phyloP scores from a whole-genome alignment of 1,140 invertebrate species.

The Procambarus virginalis region DNA sequence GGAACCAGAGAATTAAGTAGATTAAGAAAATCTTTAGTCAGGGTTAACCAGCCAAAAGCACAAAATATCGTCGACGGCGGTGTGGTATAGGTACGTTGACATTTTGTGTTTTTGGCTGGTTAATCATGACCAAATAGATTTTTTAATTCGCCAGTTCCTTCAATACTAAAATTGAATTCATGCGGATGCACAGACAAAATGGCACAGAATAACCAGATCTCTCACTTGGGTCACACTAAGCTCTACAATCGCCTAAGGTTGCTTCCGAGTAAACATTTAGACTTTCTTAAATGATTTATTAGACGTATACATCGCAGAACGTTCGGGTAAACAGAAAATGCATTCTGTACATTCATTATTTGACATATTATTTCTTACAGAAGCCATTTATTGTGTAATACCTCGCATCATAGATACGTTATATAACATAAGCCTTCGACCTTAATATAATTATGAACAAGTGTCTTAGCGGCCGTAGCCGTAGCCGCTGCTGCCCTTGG shows the following conservation, averaged over 20 bases:
- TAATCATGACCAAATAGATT: neutral
- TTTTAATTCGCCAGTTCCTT: neutral
- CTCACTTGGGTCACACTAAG: neutral
- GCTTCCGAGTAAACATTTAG: neutral
- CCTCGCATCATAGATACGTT: neutral
- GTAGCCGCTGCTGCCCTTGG: conserved; percentile 1
- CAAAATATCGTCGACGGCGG: no score
- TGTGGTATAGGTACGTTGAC: neutral
- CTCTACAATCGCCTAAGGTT: neutral
- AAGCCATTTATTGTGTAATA: neutral
- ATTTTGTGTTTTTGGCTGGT: neutral
- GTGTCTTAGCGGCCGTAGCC: conserved; percentile 2
- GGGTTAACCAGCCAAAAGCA: no score
- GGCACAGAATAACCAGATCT: no score
- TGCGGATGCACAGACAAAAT: neutral
- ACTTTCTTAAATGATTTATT: neutral
- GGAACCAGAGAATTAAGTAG: no score
- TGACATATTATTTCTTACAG: neutral
- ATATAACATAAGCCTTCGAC: conserved; percentile 1
- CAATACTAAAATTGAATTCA: neutral
- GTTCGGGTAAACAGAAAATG: neutral
- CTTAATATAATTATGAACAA: neutral
- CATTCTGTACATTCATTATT: neutral
- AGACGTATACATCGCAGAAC: neutral
- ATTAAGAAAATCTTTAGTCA: no score